These are phyloP conservation scores for Tyria jacobaeae DNA, from an alignment of 2,888 invertebrate species.

Conservation along the genomic window DNA sequence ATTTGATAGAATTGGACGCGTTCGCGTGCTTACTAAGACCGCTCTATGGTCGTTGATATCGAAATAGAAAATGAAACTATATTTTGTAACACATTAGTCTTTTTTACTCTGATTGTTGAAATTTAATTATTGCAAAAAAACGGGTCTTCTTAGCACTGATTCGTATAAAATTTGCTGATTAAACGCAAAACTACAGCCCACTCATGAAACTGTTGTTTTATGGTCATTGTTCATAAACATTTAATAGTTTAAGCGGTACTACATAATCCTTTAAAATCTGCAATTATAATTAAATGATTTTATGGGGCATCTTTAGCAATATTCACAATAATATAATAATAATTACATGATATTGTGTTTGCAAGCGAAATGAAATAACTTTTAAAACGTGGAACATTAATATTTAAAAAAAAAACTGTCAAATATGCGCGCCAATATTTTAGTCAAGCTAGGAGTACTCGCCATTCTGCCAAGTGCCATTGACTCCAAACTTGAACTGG, in stretches of 20 bases:
- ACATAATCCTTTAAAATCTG: constrained; percentile 2
- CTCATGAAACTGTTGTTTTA: not conserved
- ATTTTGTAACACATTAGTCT: constrained; percentile 15
- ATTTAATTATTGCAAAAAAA: not conserved
- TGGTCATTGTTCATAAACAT: constrained; percentile 3
- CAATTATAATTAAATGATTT: constrained; percentile 3
- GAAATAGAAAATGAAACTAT: constrained; percentile 66
- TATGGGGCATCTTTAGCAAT: not conserved
- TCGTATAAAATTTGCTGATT: not conserved
- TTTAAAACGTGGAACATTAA: not conserved
- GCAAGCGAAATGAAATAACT: not conserved
- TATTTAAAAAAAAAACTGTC: constrained; percentile 7
- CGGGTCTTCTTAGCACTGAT: not conserved
- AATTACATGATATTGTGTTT: not conserved
- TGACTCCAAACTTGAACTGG: constrained; percentile 35
- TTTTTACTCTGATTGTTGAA: not conserved
- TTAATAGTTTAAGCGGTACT: not conserved
- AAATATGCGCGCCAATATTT: constrained; percentile 13
- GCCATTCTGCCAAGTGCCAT: constrained; percentile 31
- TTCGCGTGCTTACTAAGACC: constrained; percentile 59
- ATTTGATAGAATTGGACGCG: constrained; percentile 39
- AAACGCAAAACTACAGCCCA: not conserved
- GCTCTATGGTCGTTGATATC: constrained; percentile 58
- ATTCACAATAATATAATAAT: not conserved
- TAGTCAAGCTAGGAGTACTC: constrained; percentile 13